phyloP scores from a whole-genome alignment of 2,888 invertebrate genomes.

The Pyrochroa serraticornis region DNA sequence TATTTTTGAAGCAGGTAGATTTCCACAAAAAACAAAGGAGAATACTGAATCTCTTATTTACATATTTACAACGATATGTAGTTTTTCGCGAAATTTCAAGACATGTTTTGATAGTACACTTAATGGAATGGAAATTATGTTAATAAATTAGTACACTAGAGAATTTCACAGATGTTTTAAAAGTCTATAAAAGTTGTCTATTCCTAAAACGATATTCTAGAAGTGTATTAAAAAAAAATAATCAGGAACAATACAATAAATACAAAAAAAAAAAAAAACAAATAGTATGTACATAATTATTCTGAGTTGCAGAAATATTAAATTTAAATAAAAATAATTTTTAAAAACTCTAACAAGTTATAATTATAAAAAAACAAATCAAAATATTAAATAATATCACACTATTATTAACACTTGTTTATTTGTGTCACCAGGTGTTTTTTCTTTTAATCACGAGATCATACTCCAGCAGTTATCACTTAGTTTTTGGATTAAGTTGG shows the following conservation, averaged over 20 bases:
- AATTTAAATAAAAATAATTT: slow-evolving; percentile 53
- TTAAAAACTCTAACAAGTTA: slow-evolving; percentile 52
- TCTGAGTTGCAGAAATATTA: slow-evolving; percentile 44
- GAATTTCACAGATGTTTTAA: slow-evolving; percentile 34
- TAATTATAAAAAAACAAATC: slow-evolving; percentile 53
- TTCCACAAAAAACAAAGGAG: slow-evolving; percentile 12
- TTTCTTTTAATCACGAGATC: slow-evolving; percentile 56
- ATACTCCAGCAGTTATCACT: slow-evolving; percentile 51
- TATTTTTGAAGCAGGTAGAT: slow-evolving; percentile 4
- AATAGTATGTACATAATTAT: slow-evolving; percentile 50
- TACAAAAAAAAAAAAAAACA: slow-evolving; percentile 53
- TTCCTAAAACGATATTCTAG: slow-evolving; percentile 22
- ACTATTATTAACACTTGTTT: slow-evolving; percentile 55
- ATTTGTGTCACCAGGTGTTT: slow-evolving; percentile 53
- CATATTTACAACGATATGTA: slow-evolving; percentile 52
- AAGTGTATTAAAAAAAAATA: slow-evolving; percentile 46
- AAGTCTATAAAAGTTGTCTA: slow-evolving; percentile 28
- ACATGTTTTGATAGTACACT: slow-evolving; percentile 19
- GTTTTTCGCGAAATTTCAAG: slow-evolving; percentile 15
- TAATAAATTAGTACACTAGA: slow-evolving; percentile 40
- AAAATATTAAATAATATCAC: slow-evolving; percentile 61
- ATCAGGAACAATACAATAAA: slow-evolving; percentile 58
- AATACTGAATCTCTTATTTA: slow-evolving; percentile 47
- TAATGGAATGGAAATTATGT: slow-evolving; percentile 27
- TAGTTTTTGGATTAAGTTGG: slow-evolving; percentile 17